Evolutionary conservation across 2,797 vertebrate species (phyloP), one percentile per base, ranked within the genome.

Genomic region (Poliocrania exsul): DNA sequence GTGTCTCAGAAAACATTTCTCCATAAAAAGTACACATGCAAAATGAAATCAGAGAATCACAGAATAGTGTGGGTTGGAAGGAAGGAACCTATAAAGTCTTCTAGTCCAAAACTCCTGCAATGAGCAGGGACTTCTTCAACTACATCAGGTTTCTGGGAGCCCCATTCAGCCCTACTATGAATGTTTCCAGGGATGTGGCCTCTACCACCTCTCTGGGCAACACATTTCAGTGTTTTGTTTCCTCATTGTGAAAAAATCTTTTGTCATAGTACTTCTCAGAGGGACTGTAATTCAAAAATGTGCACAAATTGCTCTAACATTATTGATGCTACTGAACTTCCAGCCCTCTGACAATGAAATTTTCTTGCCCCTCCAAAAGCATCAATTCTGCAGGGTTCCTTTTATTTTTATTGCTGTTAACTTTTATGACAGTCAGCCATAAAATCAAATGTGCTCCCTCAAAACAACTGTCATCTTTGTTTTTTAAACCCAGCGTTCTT

Each of bases 331-430:
- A 40, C 16, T 86, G 70, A 87, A 72, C 81, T 90, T 90, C 50
- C 69, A 51, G 51, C 21, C 56, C 58, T 58, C 19, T 49, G 47
- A 83, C 81, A 89, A 69, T 2, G 23, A 72, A 87, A 89, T 86
- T 81, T 71, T 82, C 65, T 86, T 78, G 61, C 16, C 47, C 20
- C 11, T 19, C 29, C 29, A 40, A 53, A 93, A 84, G 31, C 62
- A 86, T 42, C 56, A 31, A 14, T 86, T 91, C 69, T 69, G 51
- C 54, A 86, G 77, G 23, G 50, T 16, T 81, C n/a, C 56, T 78
- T 93, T 87, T 89, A 88, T 81, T 89, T 96, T 62, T 20, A 2
- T 72, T 86, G 87, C 44, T 88, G 81, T 86, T 97, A 91, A 37
- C 58, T 88, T 93, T 92, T 88, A 83, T 75, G 75, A 73, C 57